phyloP scores from a whole-genome alignment of 2,888 invertebrate genomes.

The Anthrax anthrax region DNA sequence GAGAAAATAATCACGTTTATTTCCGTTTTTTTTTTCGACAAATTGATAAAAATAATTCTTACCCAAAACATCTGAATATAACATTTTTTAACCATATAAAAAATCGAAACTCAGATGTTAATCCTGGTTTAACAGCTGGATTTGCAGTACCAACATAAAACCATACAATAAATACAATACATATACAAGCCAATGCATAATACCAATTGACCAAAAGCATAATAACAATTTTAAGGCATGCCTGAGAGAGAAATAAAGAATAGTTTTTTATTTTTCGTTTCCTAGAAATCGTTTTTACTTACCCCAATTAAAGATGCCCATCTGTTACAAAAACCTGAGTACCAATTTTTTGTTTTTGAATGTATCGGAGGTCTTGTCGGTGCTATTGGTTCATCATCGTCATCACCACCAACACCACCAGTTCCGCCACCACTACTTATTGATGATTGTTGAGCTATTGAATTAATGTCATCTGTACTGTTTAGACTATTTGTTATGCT shows the following conservation, averaged over 20 bases:
- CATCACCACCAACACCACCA: slow-evolving; percentile 32
- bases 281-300: too few species aligned
- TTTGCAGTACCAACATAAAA: slow-evolving; percentile 89
- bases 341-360: slow-evolving; percentile 88
- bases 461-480: slow-evolving; percentile 12
- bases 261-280: too few species aligned
- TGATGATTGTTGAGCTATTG: slow-evolving; percentile 12
- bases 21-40: slow-evolving; percentile 22
- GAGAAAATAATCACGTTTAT: slow-evolving; percentile 43
- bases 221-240: slow-evolving; percentile 69
- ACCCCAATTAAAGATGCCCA: slow-evolving; percentile 89
- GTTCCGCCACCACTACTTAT: slow-evolving; percentile 24
- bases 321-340: slow-evolving; percentile 82
- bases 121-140: slow-evolving; percentile 88
- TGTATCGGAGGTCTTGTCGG: slow-evolving; percentile 55
- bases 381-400: slow-evolving; percentile 37
- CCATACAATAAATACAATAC: slow-evolving; percentile 73
- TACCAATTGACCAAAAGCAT: slow-evolving; percentile 92
- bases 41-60: slow-evolving; percentile 17
- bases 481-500: slow-evolving; percentile 20
- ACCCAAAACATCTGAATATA: slow-evolving; percentile 64
- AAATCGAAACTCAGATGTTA: slow-evolving; percentile 69
- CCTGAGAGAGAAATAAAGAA: slow-evolving; percentile 37
- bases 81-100: slow-evolving; percentile 62
- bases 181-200: slow-evolving; percentile 73